phyloP scores from a whole-genome alignment of 2,888 invertebrate genomes.

The Lamellibrachia satsuma region DNA sequence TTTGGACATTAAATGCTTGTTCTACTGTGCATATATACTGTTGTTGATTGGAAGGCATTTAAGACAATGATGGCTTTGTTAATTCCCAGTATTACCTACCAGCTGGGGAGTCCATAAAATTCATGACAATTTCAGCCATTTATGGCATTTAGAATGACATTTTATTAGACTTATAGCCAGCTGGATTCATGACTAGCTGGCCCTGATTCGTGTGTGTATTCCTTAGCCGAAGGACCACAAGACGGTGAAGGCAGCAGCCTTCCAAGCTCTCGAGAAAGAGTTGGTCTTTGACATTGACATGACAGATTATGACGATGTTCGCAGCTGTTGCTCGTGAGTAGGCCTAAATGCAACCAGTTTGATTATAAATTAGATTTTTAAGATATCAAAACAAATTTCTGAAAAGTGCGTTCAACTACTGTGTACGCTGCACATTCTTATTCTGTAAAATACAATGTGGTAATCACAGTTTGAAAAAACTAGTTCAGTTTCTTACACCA shows the following conservation, averaged over 20 bases:
- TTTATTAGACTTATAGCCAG: no score
- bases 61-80: no score
- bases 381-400: no score
- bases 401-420: no score
- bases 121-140: no score
- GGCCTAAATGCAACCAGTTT: background rate
- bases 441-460: background rate
- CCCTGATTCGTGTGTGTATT: background rate
- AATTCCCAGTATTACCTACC: no score
- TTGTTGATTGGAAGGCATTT: background rate
- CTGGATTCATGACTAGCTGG: background rate
- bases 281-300: slow-evolving; percentile 99
- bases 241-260: slow-evolving; percentile 64
- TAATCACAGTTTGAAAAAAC: background rate
- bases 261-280: slow-evolving; percentile 81
- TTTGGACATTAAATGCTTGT: background rate
- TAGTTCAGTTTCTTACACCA: background rate
- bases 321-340: slow-evolving; percentile 78
- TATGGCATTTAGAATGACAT: no score
- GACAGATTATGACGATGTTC: slow-evolving; percentile 97
- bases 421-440: background rate
- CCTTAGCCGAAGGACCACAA: slow-evolving; percentile 63
- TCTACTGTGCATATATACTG: background rate
- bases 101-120: no score
- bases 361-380: background rate